phyloP scores from a whole-genome alignment of 1,140 invertebrate genomes.

The Aphaenogaster ashmeadi region DNA sequence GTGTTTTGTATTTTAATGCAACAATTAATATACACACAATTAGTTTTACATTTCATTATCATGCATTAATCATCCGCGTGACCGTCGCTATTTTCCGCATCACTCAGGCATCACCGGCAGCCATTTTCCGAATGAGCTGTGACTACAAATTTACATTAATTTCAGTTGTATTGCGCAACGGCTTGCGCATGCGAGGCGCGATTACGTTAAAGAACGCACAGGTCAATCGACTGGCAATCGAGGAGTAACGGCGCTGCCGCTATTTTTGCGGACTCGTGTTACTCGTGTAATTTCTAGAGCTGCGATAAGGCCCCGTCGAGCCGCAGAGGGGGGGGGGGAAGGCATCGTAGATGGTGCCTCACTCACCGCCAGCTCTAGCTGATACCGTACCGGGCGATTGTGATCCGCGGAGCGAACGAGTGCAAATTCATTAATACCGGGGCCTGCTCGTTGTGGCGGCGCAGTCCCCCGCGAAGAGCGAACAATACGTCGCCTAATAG shows the following conservation, averaged over 20 bases:
- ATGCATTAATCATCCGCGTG: slow-evolving; percentile 25
- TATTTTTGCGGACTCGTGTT: neutral
- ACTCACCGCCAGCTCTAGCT: neutral
- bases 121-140: neutral
- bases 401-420: slow-evolving; percentile 34
- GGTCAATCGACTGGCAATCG: neutral
- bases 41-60: slow-evolving; percentile 38
- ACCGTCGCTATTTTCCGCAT: neutral
- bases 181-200: neutral
- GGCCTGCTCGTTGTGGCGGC: slow-evolving; percentile 31
- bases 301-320: slow-evolving; percentile 22
- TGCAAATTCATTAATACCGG: slow-evolving; percentile 72
- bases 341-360: neutral
- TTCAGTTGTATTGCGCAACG: neutral
- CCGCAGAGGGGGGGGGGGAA: neutral
- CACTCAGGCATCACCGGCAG: neutral
- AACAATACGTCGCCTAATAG: slow-evolving; percentile 85
- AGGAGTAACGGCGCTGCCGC: neutral
- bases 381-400: slow-evolving; percentile 4
- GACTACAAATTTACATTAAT: neutral
- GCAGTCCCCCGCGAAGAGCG: slow-evolving; percentile 72
- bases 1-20: slow-evolving; percentile 20
- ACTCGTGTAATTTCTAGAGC: neutral
- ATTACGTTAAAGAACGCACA: neutral
- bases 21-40: slow-evolving; percentile 31